phyloP scores from a whole-genome alignment of 1,140 invertebrate genomes.

The Drosophila yakuba region DNA sequence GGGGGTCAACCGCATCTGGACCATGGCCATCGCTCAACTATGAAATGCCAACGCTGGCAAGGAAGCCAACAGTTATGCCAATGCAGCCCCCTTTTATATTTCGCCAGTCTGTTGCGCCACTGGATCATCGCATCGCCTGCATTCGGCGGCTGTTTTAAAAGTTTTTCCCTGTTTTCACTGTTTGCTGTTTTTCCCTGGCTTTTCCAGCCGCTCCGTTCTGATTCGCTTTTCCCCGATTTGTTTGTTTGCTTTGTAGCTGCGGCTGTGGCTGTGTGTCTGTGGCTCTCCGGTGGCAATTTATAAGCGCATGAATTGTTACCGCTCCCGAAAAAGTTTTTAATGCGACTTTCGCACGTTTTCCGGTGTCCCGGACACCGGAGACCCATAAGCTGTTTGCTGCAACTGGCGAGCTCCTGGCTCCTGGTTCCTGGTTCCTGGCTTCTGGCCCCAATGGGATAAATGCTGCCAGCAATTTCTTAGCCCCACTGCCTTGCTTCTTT shows the following conservation, averaged over 20 bases:
- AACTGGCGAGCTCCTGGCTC: conserved; percentile 13
- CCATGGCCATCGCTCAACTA: no score
- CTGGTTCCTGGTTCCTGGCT: neutral
- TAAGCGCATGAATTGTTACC: conserved; percentile 71
- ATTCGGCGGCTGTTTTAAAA: conserved; percentile 49
- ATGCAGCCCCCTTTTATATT: neutral
- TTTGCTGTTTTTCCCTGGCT: conserved; percentile 34
- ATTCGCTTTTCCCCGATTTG: conserved; percentile 34
- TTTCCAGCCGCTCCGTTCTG: conserved; percentile 11
- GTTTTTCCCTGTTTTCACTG: conserved; percentile 61
- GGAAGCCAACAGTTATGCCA: no score
- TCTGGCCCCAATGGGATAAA: conserved; percentile 37
- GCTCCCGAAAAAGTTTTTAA: conserved; percentile 72
- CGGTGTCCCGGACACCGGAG: conserved; percentile 49
- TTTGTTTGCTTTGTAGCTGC: conserved; percentile 46
- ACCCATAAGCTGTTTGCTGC: conserved; percentile 44
- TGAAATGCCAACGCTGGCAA: no score
- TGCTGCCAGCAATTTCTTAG: conserved; percentile 28
- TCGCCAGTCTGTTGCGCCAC: neutral
- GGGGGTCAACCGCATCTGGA: no score
- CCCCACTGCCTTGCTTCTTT: conserved; percentile 8
- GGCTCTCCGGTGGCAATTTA: conserved; percentile 63
- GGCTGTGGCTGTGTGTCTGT: conserved; percentile 12
- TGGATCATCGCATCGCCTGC: conserved; percentile 18
- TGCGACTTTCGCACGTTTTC: conserved; percentile 70